Evolutionary conservation across 2,113 vertebrate species (phyloP), one percentile per base, ranked within the genome.

Genomic region (Todiramphus saurophagus): DNA sequence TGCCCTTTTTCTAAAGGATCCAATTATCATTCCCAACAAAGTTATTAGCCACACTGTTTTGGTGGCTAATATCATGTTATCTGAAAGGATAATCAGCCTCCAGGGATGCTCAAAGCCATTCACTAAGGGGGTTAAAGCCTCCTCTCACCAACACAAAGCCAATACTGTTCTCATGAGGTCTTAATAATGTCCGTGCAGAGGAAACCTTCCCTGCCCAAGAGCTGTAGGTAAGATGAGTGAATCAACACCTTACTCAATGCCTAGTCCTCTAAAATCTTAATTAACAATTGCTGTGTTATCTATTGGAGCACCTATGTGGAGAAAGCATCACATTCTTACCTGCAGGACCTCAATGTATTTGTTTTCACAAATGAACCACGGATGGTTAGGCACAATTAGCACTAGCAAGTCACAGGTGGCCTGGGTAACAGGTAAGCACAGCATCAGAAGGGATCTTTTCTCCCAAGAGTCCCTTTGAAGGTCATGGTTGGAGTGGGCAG

Each of bases 1-100:
- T 83, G 77, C 53, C 74, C 80, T 93, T 89, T 96, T 94, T 93
- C 94, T 80, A 48, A 85, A 81, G 67, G 62, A 93, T 56, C 77
- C 43, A 60, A 64, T 96, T 92, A 89, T 76, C 56, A 66, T 66
- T 70, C 68, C 66, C 14, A 5, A 37, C 76, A 68, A 94, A 80
- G 83, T 72, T 90, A 89, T 90, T 86, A 93, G 41, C 43, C 13
- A 13, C 39, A 1, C 35, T 77, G 50, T 27, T 90, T 72, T 60
- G 56, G 27, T 41, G 19, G 33, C 68, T 64, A n/a, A n/a, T n/a
- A n/a, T 74, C 2, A 1, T 16, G 23, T 33, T 77, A 35, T 46
- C 67, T 30, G 75, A 74, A 70, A 67, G 51, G 72, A 60, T 63
- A 62, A 73, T 74, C 82, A 63, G 28, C 48, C 44, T 20, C 39